Conservation (phyloP, 2,888 invertebrate genomes). For the Molorchus minor region DNA sequence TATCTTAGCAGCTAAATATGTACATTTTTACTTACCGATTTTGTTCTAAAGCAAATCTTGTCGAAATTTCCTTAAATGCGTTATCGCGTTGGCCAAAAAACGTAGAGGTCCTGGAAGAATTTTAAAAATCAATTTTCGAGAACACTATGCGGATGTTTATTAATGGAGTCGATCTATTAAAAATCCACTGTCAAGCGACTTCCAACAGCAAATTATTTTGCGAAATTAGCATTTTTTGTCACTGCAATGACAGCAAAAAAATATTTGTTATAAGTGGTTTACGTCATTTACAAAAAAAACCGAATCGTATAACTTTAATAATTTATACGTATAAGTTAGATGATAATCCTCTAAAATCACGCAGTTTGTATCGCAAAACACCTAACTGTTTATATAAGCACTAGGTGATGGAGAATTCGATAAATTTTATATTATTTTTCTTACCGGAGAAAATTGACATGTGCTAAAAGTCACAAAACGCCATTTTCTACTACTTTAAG, state of each 20-base stretch:
- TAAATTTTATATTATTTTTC: slow-evolving; percentile 39
- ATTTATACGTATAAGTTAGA: too few species aligned
- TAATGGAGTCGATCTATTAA: background rate
- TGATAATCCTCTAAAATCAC: too few species aligned
- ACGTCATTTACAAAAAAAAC: slow-evolving; percentile 48
- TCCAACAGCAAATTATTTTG: slow-evolving; percentile 11
- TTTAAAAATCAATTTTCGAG: slow-evolving; percentile 6
- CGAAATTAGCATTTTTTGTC: slow-evolving; percentile 25
- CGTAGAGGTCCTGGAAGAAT: slow-evolving; percentile 42
- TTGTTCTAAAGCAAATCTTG: slow-evolving; percentile 52
- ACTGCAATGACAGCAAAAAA: slow-evolving; percentile 44
- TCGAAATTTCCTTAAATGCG: slow-evolving; percentile 37
- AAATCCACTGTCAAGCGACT: background rate
- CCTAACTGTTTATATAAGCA: too few species aligned
- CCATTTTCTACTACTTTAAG: slow-evolving; percentile 53
- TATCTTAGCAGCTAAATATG: slow-evolving; percentile 36
- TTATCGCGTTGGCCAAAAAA: slow-evolving; percentile 40
- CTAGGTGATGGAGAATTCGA: too few species aligned
- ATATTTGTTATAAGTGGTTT: slow-evolving; percentile 51
- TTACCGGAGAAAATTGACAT: slow-evolving; percentile 61
- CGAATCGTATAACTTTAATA: slow-evolving; percentile 9
- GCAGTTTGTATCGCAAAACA: too few species aligned
- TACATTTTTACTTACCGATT: slow-evolving; percentile 50
- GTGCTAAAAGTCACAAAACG: slow-evolving; percentile 60
- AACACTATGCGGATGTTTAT: background rate